Percentiles rank a stretch among this genome's conserved stretches.
These are phyloP conservation scores for Ascidia mentula DNA, from an alignment of 23 tunicate species.

Conservation along the genomic window DNA sequence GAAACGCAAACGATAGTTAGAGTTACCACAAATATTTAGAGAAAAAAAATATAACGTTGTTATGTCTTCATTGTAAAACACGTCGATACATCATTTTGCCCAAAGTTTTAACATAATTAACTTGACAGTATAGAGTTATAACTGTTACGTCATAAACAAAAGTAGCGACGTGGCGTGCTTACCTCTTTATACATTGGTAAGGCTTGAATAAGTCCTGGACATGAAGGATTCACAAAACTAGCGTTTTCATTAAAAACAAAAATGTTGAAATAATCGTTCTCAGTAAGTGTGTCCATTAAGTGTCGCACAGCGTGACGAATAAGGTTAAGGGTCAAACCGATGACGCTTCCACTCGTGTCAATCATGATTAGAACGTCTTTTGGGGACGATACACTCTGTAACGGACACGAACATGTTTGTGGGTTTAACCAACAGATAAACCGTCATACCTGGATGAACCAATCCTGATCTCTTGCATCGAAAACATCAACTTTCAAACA, in stretches of 20 bases:
- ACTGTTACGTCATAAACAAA: too few species aligned
- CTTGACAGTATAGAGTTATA: too few species aligned
- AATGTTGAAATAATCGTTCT: slow-evolving; percentile 72
- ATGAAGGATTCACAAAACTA: slow-evolving; percentile 28
- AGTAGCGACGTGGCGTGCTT: not conserved
- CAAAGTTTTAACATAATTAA: not conserved
- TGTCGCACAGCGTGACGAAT: slow-evolving; percentile 42
- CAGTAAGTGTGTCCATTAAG: slow-evolving; percentile 54
- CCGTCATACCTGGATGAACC: slow-evolving; percentile 64
- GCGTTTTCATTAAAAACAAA: slow-evolving; percentile 66
- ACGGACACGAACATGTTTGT: not conserved
- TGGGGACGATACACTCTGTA: slow-evolving; percentile 78
- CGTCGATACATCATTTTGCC: not conserved
- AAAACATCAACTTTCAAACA: slow-evolving; percentile 35
- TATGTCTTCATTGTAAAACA: too few species aligned
- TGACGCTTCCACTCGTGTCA: slow-evolving; percentile 78
- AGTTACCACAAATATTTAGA: too few species aligned
- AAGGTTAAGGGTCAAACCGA: slow-evolving; percentile 58
- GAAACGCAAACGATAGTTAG: too few species aligned
- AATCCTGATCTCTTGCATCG: slow-evolving; percentile 37
- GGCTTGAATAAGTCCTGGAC: slow-evolving; percentile 66
- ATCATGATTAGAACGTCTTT: slow-evolving; percentile 72
- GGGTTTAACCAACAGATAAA: not conserved
- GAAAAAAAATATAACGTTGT: too few species aligned
- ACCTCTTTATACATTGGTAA: slow-evolving; percentile 72